A percentile compares a stretch with the other conserved stretches of the same genome.
These are phyloP conservation scores for Kryptopterus vitreolus DNA, from an alignment of 2,797 vertebrate genomes.

Conservation along the genomic window DNA sequence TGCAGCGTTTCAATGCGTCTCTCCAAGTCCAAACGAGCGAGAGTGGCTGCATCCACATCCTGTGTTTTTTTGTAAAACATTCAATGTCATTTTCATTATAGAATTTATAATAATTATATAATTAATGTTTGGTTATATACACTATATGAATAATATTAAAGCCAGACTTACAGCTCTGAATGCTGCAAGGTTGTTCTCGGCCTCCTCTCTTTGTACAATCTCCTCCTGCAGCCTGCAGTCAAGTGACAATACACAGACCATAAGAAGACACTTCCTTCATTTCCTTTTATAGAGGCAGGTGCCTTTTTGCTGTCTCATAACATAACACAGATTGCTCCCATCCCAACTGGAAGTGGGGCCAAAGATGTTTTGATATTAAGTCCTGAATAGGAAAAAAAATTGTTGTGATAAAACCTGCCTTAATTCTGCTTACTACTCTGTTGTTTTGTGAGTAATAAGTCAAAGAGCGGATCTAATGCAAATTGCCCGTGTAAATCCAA, in stretches of 20 bases:
- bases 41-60: slow-evolving; percentile 92
- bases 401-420: not conserved
- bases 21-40: slow-evolving; percentile 90
- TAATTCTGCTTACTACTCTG: not conserved
- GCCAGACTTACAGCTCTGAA: slow-evolving; percentile 85
- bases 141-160: not conserved
- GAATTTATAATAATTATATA: not conserved
- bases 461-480: not conserved
- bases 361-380: slow-evolving; percentile 27
- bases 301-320: not conserved
- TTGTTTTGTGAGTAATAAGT: not conserved
- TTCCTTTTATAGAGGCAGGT: slow-evolving; percentile 67
- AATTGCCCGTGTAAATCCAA: not conserved
- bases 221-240: slow-evolving; percentile 86
- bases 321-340: slow-evolving; percentile 5
- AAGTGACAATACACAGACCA: slow-evolving; percentile 25
- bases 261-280: slow-evolving; percentile 54
- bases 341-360: not conserved
- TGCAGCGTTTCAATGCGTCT: slow-evolving; percentile 92
- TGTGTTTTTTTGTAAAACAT: slow-evolving; percentile 54
- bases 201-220: slow-evolving; percentile 88
- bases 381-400: slow-evolving; percentile 44
- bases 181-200: slow-evolving; percentile 88
- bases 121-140: not conserved
- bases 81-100: not conserved